Evolutionary conservation across 1,140 invertebrate species (phyloP), one percentile per base, ranked within the genome.

Genomic region (Scaptomyza graminum): DNA sequence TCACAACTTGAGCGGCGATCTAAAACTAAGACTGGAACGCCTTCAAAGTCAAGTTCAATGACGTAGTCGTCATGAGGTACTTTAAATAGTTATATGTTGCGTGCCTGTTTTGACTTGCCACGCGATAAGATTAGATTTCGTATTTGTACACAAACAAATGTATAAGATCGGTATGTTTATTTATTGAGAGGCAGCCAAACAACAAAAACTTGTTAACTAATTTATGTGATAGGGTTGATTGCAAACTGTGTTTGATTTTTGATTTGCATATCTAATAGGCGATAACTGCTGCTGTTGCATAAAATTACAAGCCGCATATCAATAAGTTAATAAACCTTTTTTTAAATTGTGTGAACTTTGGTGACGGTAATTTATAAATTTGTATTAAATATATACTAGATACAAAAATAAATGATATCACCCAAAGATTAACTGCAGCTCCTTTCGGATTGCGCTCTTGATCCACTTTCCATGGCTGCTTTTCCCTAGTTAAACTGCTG

Each of bases 11-110:
- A 68, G 65, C 54, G 62, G 46, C 39, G 52, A 54, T 72, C 62
- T 52, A 39, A 44, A 56, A 44, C 65, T 59, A 25, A 52, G 18
- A 63, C 64, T 69, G 51, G 63, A 68, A 69, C 71, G 66, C 65
- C 71, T 74, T 74, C 59, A 69, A 63, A 69, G 57, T 74, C 71
- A 74, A 74, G 71, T 74, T 74, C 71, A 74, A 74, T 74, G 71
- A 74, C 71, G 66, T 51, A 64, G 61, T 70, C 50, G 37, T 56
- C 47, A 41, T 55, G 64, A 43, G 50, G 69, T 67, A 72, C 69
- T 72, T 41, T 51, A 72, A 67, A 41, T 68, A 64, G 64, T 56
- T 55, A 56, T 50, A 12, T 51, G 46, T 43, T 34, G n/a, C 44
- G 37, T 8, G 47, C 34, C 34, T 55, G 59, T 55, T 69, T 69